A percentile compares a stretch with the other conserved stretches of the same genome.
Conservation (phyloP, 1,140 invertebrate species). For the Drosophila sechellia region DNA sequence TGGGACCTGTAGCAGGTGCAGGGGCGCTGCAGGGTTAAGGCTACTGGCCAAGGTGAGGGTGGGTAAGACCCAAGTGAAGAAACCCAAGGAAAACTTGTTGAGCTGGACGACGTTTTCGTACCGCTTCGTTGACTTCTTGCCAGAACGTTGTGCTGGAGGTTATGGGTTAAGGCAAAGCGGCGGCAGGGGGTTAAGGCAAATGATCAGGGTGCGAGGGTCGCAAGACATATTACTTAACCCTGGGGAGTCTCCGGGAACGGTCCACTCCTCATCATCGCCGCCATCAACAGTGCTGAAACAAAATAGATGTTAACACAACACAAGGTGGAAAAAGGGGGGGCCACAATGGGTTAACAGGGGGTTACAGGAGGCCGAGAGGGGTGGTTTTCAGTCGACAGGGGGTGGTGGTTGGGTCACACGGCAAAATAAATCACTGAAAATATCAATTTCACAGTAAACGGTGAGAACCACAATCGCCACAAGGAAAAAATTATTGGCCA, state of each 20-base stretch:
- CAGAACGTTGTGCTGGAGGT: slow-evolving; percentile 1
- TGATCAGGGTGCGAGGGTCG: slow-evolving; percentile 8
- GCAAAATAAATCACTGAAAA: slow-evolving; percentile 32
- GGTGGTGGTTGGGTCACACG: slow-evolving; percentile 28
- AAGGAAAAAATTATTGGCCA: not conserved
- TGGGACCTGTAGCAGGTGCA: slow-evolving; percentile 16
- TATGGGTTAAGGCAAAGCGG: slow-evolving; percentile 7
- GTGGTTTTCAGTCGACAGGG: slow-evolving; percentile 6
- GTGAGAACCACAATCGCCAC: slow-evolving; percentile 2
- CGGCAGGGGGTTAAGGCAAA: not conserved
- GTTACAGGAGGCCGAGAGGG: slow-evolving; percentile 5
- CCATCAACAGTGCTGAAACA: slow-evolving; percentile 27
- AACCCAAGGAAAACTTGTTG: slow-evolving; percentile 65
- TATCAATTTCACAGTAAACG: slow-evolving; percentile 27
- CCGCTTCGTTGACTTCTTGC: slow-evolving; percentile 68
- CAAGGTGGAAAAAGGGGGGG: slow-evolving; percentile 4
- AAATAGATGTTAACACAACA: slow-evolving; percentile 68
- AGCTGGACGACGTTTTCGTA: slow-evolving; percentile 62
- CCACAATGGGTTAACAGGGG: not conserved
- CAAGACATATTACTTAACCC: slow-evolving; percentile 53
- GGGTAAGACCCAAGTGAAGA: slow-evolving; percentile 6
- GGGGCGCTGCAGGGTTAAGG: slow-evolving; percentile 27
- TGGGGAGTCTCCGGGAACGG: slow-evolving; percentile 36
- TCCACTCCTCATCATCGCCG: slow-evolving; percentile 15
- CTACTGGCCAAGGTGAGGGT: not conserved